Evolutionary conservation across 2,888 invertebrate species (phyloP), one percentile per base, ranked within the genome.

Genomic region (Leptogaster cylindrica): DNA sequence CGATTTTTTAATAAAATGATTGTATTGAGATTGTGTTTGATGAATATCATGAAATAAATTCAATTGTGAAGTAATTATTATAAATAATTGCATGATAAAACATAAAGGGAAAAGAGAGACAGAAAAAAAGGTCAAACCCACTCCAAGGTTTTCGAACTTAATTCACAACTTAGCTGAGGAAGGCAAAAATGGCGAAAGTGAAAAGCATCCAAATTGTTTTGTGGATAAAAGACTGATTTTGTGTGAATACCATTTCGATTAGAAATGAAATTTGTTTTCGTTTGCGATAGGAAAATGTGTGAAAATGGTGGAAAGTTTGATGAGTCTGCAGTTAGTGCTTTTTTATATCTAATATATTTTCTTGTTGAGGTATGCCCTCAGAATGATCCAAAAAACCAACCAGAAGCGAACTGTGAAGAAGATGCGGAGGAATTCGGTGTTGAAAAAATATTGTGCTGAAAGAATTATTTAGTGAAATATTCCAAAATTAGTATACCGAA

Each of bases 111-210:
- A 55, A 61, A 20, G 18, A 61, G 44, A 27, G 8, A 16, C 18
- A 18, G 31, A 61, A 6, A 41, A 44, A 23, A 10, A 61, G 44
- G 61, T 44, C 31, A 31, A 23, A 51, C 16, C 12, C 27, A 27
- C 33, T 6, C n/a, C 41, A 25, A 41, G 27, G 58, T 25, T 20
- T 41, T 14, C 27, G 23, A 25, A 25, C 41, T 41, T 10, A 4
- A 10, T 18, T 14, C 14, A 31, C 23, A 5, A 20, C 8, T 14
- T 16, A 28, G 28, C 14, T 18, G 23, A 61, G 10, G 61, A 18
- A 48, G 44, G 31, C 31, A 33, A 63, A 64, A 48, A 64, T 64
- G 64, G 64, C 64, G 64, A 64, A 64, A 64, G 64, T 64, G 64
- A 48, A 64, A 64, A 64, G 64, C 64, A 36, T 25, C 48, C 48